Evolutionary conservation across 2,113 vertebrate species (phyloP).

Genomic region (Syrrhaptes paradoxus): DNA sequence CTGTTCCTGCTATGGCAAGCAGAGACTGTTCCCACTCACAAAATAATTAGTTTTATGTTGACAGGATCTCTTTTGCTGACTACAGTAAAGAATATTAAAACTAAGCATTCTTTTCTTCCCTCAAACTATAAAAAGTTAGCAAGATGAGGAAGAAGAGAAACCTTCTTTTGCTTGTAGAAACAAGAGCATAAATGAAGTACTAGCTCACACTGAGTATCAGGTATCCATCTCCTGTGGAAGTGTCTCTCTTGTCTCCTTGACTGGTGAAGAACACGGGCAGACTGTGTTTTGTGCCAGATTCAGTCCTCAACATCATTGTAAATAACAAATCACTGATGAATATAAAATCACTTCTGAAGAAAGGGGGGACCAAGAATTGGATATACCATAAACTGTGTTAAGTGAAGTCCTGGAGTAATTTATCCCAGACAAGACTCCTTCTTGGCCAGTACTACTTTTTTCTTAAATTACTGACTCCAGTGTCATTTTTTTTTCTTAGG

Average conservation of each 20-base stretch:
- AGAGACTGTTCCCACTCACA: not conserved
- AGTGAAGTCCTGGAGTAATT: not conserved
- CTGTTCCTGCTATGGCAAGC: not conserved
- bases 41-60: not conserved
- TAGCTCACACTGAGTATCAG: not conserved
- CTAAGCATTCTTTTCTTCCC: not conserved
- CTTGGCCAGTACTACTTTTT: not conserved
- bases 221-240: not conserved
- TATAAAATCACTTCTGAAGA: not conserved
- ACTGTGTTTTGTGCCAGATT: not conserved
- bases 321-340: not conserved
- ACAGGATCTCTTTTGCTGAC: not conserved
- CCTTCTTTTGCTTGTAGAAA: not conserved
- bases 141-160: not conserved
- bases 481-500: not conserved
- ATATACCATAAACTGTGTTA: not conserved
- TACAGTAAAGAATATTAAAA: not conserved
- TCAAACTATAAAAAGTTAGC: not conserved
- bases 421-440: not conserved
- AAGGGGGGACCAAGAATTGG: not conserved
- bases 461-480: not conserved
- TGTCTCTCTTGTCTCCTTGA: not conserved
- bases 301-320: not conserved
- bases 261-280: not conserved
- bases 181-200: not conserved